A percentile compares a stretch with the other conserved stretches of the same genome.
Conservation (phyloP, 2,888 invertebrate species). For the Mesodorylaimus sp. region DNA sequence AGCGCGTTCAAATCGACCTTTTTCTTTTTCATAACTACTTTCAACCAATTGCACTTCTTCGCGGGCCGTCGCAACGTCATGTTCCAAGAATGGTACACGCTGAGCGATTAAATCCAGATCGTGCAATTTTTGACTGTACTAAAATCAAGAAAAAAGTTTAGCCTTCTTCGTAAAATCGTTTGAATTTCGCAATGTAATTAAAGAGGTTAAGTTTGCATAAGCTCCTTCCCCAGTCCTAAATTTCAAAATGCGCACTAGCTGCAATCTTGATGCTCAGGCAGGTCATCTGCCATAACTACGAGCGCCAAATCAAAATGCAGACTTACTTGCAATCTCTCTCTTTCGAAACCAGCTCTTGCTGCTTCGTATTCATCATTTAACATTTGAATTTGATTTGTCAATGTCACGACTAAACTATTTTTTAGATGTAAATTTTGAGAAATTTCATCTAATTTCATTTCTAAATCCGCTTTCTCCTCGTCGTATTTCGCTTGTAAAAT, state of each 20-base stretch:
- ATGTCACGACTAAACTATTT: slow-evolving; percentile 19
- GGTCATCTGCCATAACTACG: too few species aligned
- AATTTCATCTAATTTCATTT: slow-evolving; percentile 21
- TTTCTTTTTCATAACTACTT: background rate
- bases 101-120: background rate
- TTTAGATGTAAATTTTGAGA: slow-evolving; percentile 22
- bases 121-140: background rate
- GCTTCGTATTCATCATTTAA: slow-evolving; percentile 1
- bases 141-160: too few species aligned
- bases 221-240: too few species aligned
- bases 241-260: too few species aligned
- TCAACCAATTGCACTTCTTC: background rate
- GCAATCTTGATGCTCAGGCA: too few species aligned
- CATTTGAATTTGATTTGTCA: slow-evolving; percentile 11
- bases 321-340: background rate
- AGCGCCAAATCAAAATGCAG: too few species aligned
- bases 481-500: background rate
- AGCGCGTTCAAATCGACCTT: background rate
- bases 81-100: slow-evolving; percentile 6
- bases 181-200: too few species aligned
- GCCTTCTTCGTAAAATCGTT: too few species aligned
- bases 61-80: background rate
- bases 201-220: too few species aligned
- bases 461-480: background rate
- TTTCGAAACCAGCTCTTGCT: background rate